Evolutionary conservation across 2,113 vertebrate genomes (phyloP).

Genomic region (Dendrocopos noguchii): DNA sequence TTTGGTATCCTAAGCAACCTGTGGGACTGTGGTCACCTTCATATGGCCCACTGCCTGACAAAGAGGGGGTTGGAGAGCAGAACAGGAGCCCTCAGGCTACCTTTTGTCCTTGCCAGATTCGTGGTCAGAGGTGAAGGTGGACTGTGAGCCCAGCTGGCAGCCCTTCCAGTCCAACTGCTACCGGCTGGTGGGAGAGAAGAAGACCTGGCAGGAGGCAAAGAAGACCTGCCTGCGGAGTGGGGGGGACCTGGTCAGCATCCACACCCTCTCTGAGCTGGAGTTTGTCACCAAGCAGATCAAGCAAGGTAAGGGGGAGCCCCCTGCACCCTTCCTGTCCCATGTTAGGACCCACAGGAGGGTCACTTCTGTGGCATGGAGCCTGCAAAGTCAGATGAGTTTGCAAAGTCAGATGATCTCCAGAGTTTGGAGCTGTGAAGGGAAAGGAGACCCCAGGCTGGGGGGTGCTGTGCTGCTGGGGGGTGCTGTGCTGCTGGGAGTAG

Average conservation of each 20-base stretch:
- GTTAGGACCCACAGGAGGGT: neutral
- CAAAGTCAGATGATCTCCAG: neutral
- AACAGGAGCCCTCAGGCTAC: neutral
- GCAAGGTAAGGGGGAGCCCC: constrained; percentile 71
- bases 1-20: neutral
- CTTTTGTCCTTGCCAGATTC: constrained; percentile 64
- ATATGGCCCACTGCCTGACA: neutral
- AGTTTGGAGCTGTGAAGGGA: neutral
- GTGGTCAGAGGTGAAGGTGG: constrained; percentile 80
- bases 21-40: neutral
- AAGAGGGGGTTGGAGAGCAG: neutral
- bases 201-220: constrained; percentile 87
- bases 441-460: neutral
- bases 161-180: constrained; percentile 94
- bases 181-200: constrained; percentile 85
- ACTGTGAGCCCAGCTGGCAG: constrained; percentile 93
- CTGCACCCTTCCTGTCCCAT: neutral
- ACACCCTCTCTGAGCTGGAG: constrained; percentile 91
- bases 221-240: constrained; percentile 88
- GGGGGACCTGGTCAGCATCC: constrained; percentile 92
- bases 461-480: neutral
- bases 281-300: constrained; percentile 91
- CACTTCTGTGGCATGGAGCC: neutral
- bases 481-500: neutral
- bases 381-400: neutral